Conservation (phyloP, 2,888 invertebrate species). For the Colletes collaris region DNA sequence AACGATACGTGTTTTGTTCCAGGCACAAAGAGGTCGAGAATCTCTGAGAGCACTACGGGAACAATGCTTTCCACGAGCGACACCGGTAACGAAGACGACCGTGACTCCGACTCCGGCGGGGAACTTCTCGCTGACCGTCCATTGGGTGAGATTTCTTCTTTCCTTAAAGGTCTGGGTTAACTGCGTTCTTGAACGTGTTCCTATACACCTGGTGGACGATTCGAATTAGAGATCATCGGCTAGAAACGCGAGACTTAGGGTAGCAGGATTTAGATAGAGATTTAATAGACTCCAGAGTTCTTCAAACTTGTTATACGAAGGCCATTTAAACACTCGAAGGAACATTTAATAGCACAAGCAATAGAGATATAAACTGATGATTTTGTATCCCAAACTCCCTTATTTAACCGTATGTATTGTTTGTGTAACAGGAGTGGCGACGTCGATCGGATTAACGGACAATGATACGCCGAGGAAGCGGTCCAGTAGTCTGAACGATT, state of each 20-base stretch:
- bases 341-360: no score
- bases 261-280: no score
- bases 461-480: constrained; percentile 70
- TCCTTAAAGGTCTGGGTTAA: neutral
- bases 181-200: no score
- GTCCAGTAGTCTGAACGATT: constrained; percentile 77
- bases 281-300: no score
- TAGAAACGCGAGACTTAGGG: no score
- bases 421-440: constrained; percentile 36
- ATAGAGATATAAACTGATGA: no score
- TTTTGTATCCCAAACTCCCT: no score
- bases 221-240: no score
- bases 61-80: constrained; percentile 83
- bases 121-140: constrained; percentile 73
- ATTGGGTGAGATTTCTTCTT: constrained; percentile 62
- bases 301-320: no score
- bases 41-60: constrained; percentile 82
- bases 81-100: constrained; percentile 84
- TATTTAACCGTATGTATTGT: neutral
- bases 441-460: constrained; percentile 63
- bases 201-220: no score
- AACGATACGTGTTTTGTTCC: constrained; percentile 69
- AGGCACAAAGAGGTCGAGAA: constrained; percentile 68
- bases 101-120: constrained; percentile 78
- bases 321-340: no score